Conservation (phyloP, 2,113 vertebrate species). For the Pterocles gutturalis region DNA sequence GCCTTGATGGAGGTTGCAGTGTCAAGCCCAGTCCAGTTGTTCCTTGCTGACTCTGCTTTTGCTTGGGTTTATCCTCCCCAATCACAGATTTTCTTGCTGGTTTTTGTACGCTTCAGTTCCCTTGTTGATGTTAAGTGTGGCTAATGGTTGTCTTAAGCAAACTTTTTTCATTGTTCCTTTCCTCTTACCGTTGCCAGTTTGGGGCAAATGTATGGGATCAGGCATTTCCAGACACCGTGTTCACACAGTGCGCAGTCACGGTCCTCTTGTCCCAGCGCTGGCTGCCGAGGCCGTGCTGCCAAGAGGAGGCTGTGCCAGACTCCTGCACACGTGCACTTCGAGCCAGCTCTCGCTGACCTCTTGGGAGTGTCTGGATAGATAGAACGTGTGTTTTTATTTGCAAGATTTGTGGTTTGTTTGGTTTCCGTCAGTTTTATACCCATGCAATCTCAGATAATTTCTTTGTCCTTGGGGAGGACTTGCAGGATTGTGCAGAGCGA, state of each 20-base stretch:
- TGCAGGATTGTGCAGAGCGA: too few species aligned
- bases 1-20: neutral
- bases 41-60: neutral
- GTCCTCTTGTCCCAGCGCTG: neutral
- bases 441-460: neutral
- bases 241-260: neutral
- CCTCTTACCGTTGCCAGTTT: neutral
- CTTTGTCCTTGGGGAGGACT: neutral
- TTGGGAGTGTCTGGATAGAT: neutral
- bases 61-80: neutral
- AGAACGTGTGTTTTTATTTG: neutral
- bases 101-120: neutral
- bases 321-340: neutral
- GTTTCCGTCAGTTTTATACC: neutral
- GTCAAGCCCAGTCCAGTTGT: neutral
- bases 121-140: neutral
- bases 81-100: neutral
- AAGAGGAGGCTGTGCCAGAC: neutral
- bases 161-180: neutral
- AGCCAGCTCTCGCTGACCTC: neutral
- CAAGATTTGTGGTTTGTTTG: neutral
- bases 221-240: neutral
- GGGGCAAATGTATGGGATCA: neutral
- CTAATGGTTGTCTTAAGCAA: neutral
- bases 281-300: rapidly evolving